A percentile compares a stretch with the other conserved stretches of the same genome.
Evolutionary conservation across 2,113 vertebrate species (phyloP).

Genomic region (Pelecanoides urinatrix): DNA sequence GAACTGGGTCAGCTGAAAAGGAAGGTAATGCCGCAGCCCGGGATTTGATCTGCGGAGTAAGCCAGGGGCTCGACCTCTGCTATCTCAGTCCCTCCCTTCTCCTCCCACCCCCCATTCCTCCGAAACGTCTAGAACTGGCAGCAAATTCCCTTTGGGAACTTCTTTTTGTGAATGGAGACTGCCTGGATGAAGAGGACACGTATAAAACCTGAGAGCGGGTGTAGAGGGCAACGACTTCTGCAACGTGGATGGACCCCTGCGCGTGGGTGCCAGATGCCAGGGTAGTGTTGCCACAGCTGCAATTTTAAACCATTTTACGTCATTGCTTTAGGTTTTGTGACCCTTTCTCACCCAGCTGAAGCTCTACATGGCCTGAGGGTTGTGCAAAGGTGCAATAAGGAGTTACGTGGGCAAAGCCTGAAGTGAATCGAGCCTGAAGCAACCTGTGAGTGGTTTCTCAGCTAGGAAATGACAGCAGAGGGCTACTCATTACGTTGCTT

Average conservation of each 20-base stretch:
- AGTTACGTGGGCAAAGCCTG: neutral
- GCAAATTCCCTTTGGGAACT: neutral
- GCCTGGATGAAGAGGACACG: neutral
- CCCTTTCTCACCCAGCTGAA: neutral
- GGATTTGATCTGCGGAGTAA: constrained; percentile 5
- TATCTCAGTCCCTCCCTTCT: neutral
- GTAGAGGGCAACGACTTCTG: neutral
- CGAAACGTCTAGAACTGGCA: neutral
- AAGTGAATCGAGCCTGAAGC: neutral
- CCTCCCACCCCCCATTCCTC: neutral
- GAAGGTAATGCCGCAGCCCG: neutral
- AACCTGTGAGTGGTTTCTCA: neutral
- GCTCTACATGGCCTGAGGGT: neutral
- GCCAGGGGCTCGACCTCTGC: constrained; percentile 25
- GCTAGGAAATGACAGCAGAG: neutral
- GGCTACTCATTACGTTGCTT: neutral
- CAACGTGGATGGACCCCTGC: accelerated
- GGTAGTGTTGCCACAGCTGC: neutral
- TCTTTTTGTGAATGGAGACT: neutral
- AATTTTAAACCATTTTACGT: neutral
- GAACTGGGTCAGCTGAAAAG: constrained; percentile 15
- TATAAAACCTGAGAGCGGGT: accelerated
- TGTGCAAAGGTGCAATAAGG: neutral
- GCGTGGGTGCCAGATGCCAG: neutral
- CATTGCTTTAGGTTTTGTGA: neutral